A percentile compares a stretch with the other conserved stretches of the same genome.
phyloP scores from a whole-genome alignment of 2,888 invertebrate species.

The Auanema sp. region DNA sequence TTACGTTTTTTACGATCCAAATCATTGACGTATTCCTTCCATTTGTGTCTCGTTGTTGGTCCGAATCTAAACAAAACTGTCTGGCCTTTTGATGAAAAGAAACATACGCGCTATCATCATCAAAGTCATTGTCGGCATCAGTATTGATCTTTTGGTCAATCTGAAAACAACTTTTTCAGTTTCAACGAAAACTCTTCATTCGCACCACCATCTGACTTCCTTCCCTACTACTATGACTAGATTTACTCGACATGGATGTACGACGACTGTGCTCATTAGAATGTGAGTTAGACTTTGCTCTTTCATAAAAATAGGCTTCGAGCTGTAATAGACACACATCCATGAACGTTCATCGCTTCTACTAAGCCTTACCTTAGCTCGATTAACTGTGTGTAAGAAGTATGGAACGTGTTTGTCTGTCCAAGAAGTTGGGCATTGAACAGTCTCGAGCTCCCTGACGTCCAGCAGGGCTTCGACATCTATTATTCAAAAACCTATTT shows the following conservation, averaged over 20 bases:
- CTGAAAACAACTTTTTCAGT: slow-evolving; percentile 7
- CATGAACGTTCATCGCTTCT: neutral
- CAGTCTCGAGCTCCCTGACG: slow-evolving; percentile 90
- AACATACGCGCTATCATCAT: slow-evolving; percentile 5
- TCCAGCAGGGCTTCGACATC: slow-evolving; percentile 99
- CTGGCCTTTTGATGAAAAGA: slow-evolving; percentile 4
- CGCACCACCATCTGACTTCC: slow-evolving; percentile 11
- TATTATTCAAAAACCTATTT: slow-evolving; percentile 62
- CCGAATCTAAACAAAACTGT: slow-evolving; percentile 50
- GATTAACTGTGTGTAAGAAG: slow-evolving; percentile 95
- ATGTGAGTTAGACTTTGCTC: slow-evolving; percentile 11
- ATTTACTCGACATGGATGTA: slow-evolving; percentile 14
- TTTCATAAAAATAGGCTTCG: slow-evolving; percentile 29
- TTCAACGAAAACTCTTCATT: neutral
- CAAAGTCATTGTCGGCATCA: slow-evolving; percentile 8
- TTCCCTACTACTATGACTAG: slow-evolving; percentile 15
- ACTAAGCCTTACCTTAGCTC: slow-evolving; percentile 74
- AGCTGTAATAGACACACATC: slow-evolving; percentile 22
- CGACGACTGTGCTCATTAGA: slow-evolving; percentile 12
- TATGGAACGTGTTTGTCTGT: slow-evolving; percentile 98
- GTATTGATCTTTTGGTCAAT: slow-evolving; percentile 4
- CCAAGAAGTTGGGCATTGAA: slow-evolving; percentile 96
- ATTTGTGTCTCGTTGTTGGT: slow-evolving; percentile 75
- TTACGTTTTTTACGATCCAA: slow-evolving; percentile 32
- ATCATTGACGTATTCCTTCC: slow-evolving; percentile 73